phyloP scores from a whole-genome alignment of 2,113 vertebrate genomes.

The Taurulus bubalis region DNA sequence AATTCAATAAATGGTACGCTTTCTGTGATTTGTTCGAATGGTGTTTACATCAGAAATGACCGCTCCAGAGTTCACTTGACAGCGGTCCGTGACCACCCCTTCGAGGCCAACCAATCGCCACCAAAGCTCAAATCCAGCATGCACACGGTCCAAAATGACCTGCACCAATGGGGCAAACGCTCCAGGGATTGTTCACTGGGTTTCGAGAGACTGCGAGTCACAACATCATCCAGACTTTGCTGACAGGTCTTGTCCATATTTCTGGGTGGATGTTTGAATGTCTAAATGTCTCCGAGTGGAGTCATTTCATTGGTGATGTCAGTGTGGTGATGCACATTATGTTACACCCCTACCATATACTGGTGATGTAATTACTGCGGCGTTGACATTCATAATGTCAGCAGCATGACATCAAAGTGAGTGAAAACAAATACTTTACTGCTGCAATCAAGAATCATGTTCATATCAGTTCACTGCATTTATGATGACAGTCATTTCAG shows the following conservation, averaged over 20 bases:
- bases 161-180: neutral
- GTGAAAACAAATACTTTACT: conserved; percentile 15
- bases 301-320: neutral
- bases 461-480: conserved; percentile 34
- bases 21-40: no score
- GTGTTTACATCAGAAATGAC: neutral
- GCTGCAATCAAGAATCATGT: conserved; percentile 22
- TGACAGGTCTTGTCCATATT: neutral
- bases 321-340: neutral
- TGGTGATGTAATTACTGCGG: conserved; percentile 23
- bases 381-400: conserved; percentile 44
- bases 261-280: neutral
- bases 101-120: no score
- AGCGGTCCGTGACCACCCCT: no score
- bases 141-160: neutral
- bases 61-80: neutral
- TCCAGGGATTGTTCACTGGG: neutral
- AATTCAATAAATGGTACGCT: neutral
- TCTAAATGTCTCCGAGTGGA: neutral
- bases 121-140: neutral
- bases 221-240: neutral
- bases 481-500: conserved; percentile 31
- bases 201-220: no score
- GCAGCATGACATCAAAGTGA: neutral
- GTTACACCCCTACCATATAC: neutral